These are phyloP conservation scores for Rhynchomys soricoides DNA, from an alignment of 2,113 vertebrate genomes.

Conservation along the genomic window DNA sequence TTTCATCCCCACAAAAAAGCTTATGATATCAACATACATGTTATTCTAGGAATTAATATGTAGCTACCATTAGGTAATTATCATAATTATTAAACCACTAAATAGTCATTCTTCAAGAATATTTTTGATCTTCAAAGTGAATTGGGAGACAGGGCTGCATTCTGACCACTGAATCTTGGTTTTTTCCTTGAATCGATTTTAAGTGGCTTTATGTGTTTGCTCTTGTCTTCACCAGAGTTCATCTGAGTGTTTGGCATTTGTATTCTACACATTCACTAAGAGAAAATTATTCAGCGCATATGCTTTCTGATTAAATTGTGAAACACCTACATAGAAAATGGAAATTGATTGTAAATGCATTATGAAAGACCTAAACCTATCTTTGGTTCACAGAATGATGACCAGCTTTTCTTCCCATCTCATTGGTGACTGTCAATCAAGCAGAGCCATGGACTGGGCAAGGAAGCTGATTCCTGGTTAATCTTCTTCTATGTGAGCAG, in stretches of 20 bases:
- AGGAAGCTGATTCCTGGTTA: conserved; percentile 18
- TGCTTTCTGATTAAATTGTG: conserved; percentile 82
- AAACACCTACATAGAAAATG: conserved; percentile 81
- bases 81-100: conserved; percentile 79
- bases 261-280: conserved; percentile 77
- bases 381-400: conserved; percentile 61
- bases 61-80: conserved; percentile 77
- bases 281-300: conserved; percentile 80
- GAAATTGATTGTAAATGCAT: conserved; percentile 77
- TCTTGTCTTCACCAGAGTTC: conserved; percentile 68
- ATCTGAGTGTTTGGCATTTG: conserved; percentile 78
- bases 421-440: background rate
- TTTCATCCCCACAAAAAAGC: conserved; percentile 47
- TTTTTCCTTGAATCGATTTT: conserved; percentile 77
- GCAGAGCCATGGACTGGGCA: background rate
- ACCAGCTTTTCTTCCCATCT: conserved; percentile 50
- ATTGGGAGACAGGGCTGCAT: conserved; percentile 57
- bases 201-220: conserved; percentile 74
- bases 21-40: background rate
- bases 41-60: conserved; percentile 76
- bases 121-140: conserved; percentile 71
- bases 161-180: conserved; percentile 53
- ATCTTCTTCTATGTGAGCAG: conserved; percentile 23
- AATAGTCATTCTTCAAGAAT: conserved; percentile 71
- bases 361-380: conserved; percentile 78